Evolutionary conservation across 2,113 vertebrate genomes (phyloP), one percentile per base, ranked within the genome.

Genomic region (Mystacornis crossleyi): DNA sequence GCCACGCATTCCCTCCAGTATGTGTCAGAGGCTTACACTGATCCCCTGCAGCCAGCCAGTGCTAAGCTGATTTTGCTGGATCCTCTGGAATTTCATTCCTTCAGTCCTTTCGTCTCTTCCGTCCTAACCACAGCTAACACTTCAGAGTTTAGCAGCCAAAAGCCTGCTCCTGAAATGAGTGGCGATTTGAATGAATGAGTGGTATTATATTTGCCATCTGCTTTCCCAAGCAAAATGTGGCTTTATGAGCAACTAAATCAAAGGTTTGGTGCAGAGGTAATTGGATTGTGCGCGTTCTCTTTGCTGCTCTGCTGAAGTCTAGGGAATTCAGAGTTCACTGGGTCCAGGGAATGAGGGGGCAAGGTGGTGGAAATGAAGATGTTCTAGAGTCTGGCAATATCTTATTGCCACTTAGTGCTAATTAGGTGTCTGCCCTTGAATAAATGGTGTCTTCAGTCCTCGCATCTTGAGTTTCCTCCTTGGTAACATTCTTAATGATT

Each of bases 51-150:
- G 62, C 55, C 73, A 51, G 60, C 57, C 36, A 4, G 29, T 1
- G 6, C 61, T 96, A 95, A 94, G 89, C 86, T 89, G 81, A 84
- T 96, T 95, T 79, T 93, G 61, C 70, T 71, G 65, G 18, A 64
- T 81, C 14, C 73, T 81, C 48, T 78, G 73, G 48, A 65, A 53
- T 81, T 95, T 89, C 19, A 7, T 81, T 85, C 87, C 43, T 81
- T 66, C 43, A 19, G 26, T 62, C 60, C 55, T 93, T 51, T 17
- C 3, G 21, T 29, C 7, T 73, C 47, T 94, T 62, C 64, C 1
- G 0, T n/a, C 48, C 48, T 45, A 66, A 70, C 64, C 57, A 40
- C 23, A 78, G 93, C 77, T 86, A 86, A 55, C 4, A 2, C 38
- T 36, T 81, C 16, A 13, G 69, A 43, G 54, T 61, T 66, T 8